Evolutionary conservation across 2,113 vertebrate species (phyloP).

Genomic region (Callocephalon fimbriatum): DNA sequence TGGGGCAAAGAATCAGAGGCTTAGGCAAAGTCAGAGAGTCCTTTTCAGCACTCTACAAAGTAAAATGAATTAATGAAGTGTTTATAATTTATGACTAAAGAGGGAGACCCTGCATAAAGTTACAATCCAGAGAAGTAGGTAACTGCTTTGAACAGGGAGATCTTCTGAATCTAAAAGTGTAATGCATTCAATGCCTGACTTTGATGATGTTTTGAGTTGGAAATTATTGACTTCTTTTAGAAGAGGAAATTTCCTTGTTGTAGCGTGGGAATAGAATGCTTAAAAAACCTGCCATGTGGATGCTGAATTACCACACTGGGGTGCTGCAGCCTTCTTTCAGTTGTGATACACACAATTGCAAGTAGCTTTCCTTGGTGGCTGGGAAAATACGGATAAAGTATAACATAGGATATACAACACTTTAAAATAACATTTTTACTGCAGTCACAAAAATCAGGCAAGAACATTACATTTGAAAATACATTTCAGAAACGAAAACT

Average conservation of each 20-base stretch:
- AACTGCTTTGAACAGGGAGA: not conserved
- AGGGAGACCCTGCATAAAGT: not conserved
- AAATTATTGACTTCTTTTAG: not conserved
- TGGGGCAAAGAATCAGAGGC: not conserved
- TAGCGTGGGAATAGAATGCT: not conserved
- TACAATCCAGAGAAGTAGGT: not conserved
- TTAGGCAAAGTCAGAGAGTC: not conserved
- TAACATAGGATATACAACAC: not conserved
- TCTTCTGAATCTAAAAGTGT: not conserved
- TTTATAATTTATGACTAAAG: not conserved
- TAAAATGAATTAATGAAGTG: not conserved
- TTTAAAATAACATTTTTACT: not conserved
- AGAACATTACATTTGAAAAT: not conserved
- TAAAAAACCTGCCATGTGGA: not conserved
- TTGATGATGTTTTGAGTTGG: not conserved
- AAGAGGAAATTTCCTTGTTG: not conserved
- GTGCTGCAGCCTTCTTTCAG: slow-evolving; percentile 56
- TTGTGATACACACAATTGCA: not conserved
- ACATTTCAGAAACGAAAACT: not conserved
- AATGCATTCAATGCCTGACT: not conserved
- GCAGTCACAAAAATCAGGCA: not conserved
- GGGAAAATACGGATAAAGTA: not conserved
- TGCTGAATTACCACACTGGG: slow-evolving; percentile 50
- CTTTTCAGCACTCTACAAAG: not conserved
- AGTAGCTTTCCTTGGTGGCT: not conserved